Evolutionary conservation across 2,888 invertebrate genomes (phyloP), one percentile per base, ranked within the genome.

Genomic region (Microctonus aethiopoides): DNA sequence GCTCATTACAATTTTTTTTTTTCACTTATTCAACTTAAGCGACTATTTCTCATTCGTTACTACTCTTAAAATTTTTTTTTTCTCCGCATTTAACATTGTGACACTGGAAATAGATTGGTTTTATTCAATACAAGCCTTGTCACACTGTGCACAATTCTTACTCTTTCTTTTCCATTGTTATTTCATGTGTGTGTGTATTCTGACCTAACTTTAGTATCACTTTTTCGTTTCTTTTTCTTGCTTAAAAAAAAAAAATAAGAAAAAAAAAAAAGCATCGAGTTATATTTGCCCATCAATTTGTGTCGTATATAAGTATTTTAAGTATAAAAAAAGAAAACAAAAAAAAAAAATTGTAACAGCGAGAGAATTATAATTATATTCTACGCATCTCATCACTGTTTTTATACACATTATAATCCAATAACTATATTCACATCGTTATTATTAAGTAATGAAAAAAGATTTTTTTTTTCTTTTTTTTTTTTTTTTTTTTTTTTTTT

Each of bases 1-100:
- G 70, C 71, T 70, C 57, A 63, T 65, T 34, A 29, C 34, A 26
- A 41, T 36, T 60, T 72, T 59, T 39, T 52, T 61, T n/a, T 24
- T 61, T 36, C 34, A 51, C 29, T 16, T 13, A n/a, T 1, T 39
- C 13, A 39, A 11, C 39, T 39, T 13, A 1, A n/a, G 39, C 39
- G n/a, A 13, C 5, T n/a, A 13, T n/a, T 39, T 13, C 11, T 4
- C 39, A 13, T 5, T 39, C 3, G 3, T 32, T 32, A 32, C n/a
- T n/a, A n/a, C n/a, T n/a, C n/a, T n/a, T n/a, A n/a, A n/a, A 32
- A 32, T 32, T 32, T 32, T 32, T 39, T 32, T 32, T 39, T 34
- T 7, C 34, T 29, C 2, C 39, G n/a, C 13, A 2, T 39, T 13
- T 39, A n/a, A n/a, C 3, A 3, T 39, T 39, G 39, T 11, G 39